These are phyloP conservation scores for Microctonus brassicae DNA, from an alignment of 2,888 invertebrate genomes.

Conservation along the genomic window DNA sequence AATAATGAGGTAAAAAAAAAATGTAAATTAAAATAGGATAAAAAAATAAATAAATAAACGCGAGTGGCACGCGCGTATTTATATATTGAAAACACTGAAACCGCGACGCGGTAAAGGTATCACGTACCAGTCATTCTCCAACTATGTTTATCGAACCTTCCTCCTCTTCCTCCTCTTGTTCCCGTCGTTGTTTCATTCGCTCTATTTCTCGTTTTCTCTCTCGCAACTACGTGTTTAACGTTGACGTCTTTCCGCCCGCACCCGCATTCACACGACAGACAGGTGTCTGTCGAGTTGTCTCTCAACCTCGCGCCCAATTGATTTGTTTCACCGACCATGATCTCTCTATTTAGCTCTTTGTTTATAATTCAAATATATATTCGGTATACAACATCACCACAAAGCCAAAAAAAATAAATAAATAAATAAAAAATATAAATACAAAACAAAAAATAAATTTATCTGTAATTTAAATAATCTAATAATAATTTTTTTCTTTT, in stretches of 20 bases:
- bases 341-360: not conserved
- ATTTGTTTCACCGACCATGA: constrained; percentile 23
- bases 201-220: not conserved
- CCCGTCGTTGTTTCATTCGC: not conserved
- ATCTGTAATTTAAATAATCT: too few species aligned
- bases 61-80: not conserved
- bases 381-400: not conserved
- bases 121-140: constrained; percentile 17
- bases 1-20: not conserved
- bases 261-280: constrained; percentile 28
- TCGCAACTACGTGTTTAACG: constrained; percentile 14
- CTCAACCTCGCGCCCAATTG: constrained; percentile 8
- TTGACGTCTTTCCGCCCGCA: constrained; percentile 27
- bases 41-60: not conserved
- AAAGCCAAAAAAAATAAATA: not conserved
- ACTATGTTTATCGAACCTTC: not conserved
- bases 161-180: not conserved
- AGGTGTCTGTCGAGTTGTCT: constrained; percentile 30
- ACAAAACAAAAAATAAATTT: too few species aligned
- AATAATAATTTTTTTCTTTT: too few species aligned
- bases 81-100: constrained; percentile 13
- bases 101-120: not conserved
- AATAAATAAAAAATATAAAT: constrained; percentile 44
- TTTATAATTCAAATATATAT: too few species aligned
- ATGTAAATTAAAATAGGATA: not conserved